Evolutionary conservation across 1,140 invertebrate genomes (phyloP), one percentile per base, ranked within the genome.

Genomic region (Holotrichia oblita): DNA sequence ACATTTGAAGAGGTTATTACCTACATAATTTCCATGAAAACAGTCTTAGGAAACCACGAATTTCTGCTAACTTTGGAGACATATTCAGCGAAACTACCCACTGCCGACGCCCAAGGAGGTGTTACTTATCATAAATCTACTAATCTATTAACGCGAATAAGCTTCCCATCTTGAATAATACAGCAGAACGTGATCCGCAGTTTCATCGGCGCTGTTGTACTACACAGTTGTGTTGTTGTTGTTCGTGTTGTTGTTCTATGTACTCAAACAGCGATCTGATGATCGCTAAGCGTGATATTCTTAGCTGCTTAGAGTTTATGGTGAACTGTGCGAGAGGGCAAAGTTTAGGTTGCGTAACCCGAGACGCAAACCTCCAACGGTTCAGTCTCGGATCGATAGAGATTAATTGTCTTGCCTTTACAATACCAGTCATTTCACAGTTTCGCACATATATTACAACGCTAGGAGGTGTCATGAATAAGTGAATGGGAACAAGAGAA

Each of bases 401-500:
- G 48, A 17, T 55, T 55, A 55, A 55, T 55, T 55, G 48, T 55
- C 48, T 55, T 55, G 48, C 48, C 48, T 55, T 17, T 17, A 55
- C 48, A 55, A 55, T 55, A 55, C 48, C 27, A 55, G 48, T 55
- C 48, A 55, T 55, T 55, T 55, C 48, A 55, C 48, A 55, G 48
- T 55, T 55, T 55, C 48, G 48, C n/a, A 55, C 48, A 55, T 17
- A 55, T 17, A 55, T 17, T 55, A 55, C 48, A 14, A 17, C 48
- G 14, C 48, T 55, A 55, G 48, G 14, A 55, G 48, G 48, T 55
- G 48, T 55, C 48, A 17, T 55, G 48, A 55, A 55, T 55, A 55
- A 55, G 48, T 55, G 48, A 55, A 55, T 55, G n/a, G 14, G 61
- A 27, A 69, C 22, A 27, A n/a, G 61, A 10, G 61, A 22, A 69